Percentiles rank a stretch among this genome's conserved stretches.
Conservation (phyloP, 2,888 invertebrate species). For the Pomacea canaliculata region DNA sequence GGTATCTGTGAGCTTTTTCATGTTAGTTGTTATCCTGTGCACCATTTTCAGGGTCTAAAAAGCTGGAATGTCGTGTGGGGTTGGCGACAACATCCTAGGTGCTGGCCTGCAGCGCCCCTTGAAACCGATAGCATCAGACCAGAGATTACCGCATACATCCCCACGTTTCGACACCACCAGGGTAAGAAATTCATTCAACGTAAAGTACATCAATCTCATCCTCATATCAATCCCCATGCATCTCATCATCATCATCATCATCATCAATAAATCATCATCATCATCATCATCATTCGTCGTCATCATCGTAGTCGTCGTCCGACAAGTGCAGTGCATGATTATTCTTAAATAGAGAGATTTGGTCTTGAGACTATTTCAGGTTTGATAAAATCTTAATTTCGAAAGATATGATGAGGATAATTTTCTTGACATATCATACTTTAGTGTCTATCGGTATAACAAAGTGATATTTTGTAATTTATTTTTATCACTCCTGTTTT, state of each 20-base stretch:
- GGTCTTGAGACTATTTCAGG: not conserved
- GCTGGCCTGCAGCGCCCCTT: conserved; percentile 86
- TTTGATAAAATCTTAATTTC: too few relatives aligned
- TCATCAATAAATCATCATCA: conserved; percentile 19
- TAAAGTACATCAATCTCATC: too few relatives aligned
- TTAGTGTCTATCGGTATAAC: too few relatives aligned
- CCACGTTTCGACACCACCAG: conserved; percentile 42
- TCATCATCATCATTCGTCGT: conserved; percentile 8
- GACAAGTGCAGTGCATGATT: not conserved
- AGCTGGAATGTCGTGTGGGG: conserved; percentile 34
- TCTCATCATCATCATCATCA: conserved; percentile 14
- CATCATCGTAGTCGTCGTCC: not conserved
- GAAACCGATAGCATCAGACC: conserved; percentile 77
- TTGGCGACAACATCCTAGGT: conserved; percentile 80
- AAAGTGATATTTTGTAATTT: too few relatives aligned
- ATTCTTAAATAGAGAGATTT: not conserved
- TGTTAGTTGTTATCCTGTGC: too few relatives aligned
- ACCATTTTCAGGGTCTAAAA: not conserved
- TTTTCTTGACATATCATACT: too few relatives aligned
- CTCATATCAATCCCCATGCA: too few relatives aligned
- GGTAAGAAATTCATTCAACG: conserved; percentile 24
- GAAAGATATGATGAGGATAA: too few relatives aligned
- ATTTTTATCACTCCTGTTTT: too few relatives aligned
- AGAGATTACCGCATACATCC: conserved; percentile 77
- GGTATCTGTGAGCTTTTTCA: too few relatives aligned